Conservation (phyloP, 2,888 invertebrate species). For the Agriopis aurantiaria region DNA sequence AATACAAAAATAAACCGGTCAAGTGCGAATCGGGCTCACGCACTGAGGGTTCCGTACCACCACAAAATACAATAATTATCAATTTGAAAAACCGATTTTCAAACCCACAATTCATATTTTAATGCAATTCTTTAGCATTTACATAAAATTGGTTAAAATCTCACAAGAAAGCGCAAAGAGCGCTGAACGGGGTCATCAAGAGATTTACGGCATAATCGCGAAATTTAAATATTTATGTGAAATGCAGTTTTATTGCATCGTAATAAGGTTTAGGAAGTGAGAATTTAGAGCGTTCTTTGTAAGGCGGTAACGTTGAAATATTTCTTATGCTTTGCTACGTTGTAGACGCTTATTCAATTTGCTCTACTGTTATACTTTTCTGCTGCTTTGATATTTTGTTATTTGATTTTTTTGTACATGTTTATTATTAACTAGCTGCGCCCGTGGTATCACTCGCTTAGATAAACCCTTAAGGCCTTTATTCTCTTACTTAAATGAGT, state of each 20-base stretch:
- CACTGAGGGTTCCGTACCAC: too few relatives aligned
- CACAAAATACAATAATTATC: too few relatives aligned
- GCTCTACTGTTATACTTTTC: slow-evolving; percentile 5
- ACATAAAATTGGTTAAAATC: neutral
- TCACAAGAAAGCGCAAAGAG: slow-evolving; percentile 26
- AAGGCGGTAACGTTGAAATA: slow-evolving; percentile 21
- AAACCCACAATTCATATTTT: too few relatives aligned
- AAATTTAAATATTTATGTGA: slow-evolving; percentile 46
- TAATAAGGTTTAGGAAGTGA: slow-evolving; percentile 41
- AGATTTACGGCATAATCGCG: slow-evolving; percentile 23
- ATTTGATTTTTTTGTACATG: neutral
- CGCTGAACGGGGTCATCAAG: slow-evolving; percentile 19
- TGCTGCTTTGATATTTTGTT: neutral
- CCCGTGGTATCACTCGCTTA: too few relatives aligned
- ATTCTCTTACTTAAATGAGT: too few relatives aligned
- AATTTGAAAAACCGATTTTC: too few relatives aligned
- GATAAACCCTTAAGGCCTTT: too few relatives aligned
- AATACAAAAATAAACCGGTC: too few relatives aligned
- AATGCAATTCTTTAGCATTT: slow-evolving; percentile 8
- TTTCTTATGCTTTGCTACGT: slow-evolving; percentile 21
- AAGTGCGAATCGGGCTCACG: too few relatives aligned
- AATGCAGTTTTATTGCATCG: slow-evolving; percentile 45
- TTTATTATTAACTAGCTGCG: too few relatives aligned
- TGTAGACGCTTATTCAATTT: slow-evolving; percentile 23
- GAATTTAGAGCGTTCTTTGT: slow-evolving; percentile 19